A percentile compares a stretch with the other conserved stretches of the same genome.
Evolutionary conservation across 2,797 vertebrate species (phyloP).

Genomic region (Alauda arvensis): DNA sequence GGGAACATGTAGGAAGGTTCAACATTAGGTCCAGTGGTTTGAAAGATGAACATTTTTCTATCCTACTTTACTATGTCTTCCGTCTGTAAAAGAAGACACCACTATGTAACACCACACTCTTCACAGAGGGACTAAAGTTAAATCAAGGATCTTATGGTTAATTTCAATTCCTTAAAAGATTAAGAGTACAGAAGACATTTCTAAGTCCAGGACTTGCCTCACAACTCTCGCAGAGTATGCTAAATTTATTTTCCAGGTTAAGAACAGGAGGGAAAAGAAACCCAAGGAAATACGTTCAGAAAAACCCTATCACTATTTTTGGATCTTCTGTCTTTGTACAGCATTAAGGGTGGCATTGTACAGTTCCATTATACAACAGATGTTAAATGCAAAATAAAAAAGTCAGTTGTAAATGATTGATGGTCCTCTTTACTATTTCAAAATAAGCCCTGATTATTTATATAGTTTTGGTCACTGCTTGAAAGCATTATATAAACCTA

Average conservation of each 20-base stretch:
- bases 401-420: constrained; percentile 83
- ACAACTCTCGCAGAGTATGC: neutral
- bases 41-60: neutral
- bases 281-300: constrained; percentile 8
- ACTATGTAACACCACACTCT: neutral
- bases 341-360: constrained; percentile 65
- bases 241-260: neutral
- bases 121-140: neutral
- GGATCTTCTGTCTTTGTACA: constrained; percentile 41
- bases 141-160: neutral
- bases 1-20: neutral
- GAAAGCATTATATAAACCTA: constrained; percentile 78
- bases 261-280: neutral
- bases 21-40: neutral
- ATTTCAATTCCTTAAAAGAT: constrained; percentile 20
- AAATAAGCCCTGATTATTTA: constrained; percentile 81
- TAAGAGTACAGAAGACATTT: neutral
- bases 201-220: neutral
- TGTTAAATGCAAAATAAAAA: constrained; percentile 80
- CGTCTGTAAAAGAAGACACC: neutral
- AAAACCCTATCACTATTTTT: constrained; percentile 53
- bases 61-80: neutral
- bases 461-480: constrained; percentile 74
- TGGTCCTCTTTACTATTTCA: constrained; percentile 76
- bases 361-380: constrained; percentile 72